phyloP scores from a whole-genome alignment of 2,113 vertebrate species.

The Otolemur garnettii region DNA sequence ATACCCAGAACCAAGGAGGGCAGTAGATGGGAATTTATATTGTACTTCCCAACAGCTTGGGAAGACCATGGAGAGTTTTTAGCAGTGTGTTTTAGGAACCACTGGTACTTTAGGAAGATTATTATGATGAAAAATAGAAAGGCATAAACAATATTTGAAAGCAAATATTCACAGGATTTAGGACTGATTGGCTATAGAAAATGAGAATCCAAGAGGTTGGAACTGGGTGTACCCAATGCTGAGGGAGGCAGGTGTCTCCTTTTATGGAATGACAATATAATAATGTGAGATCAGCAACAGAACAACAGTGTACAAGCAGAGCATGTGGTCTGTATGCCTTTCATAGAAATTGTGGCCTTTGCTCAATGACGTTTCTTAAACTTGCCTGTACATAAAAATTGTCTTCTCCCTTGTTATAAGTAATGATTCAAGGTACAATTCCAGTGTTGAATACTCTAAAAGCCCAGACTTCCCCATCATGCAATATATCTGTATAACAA shows the following conservation, averaged over 20 bases:
- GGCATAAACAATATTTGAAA: constrained; percentile 31
- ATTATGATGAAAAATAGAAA: neutral
- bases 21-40: neutral
- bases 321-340: neutral
- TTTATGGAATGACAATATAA: neutral
- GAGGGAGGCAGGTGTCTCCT: neutral
- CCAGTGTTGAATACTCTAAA: too few species aligned
- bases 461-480: too few species aligned
- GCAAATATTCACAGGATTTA: constrained; percentile 22
- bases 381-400: neutral
- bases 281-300: neutral
- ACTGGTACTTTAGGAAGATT: neutral
- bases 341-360: constrained; percentile 28
- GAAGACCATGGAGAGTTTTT: neutral
- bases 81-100: neutral
- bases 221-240: neutral
- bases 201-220: neutral
- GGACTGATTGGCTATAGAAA: neutral
- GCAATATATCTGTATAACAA: too few species aligned
- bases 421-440: neutral
- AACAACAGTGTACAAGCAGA: neutral
- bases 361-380: constrained; percentile 2
- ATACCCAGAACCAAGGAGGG: neutral
- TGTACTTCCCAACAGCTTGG: neutral
- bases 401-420: neutral